A percentile compares a stretch with the other conserved stretches of the same genome.
Conservation (phyloP, 1,140 invertebrate species). For the Lepidurus arcticus region DNA sequence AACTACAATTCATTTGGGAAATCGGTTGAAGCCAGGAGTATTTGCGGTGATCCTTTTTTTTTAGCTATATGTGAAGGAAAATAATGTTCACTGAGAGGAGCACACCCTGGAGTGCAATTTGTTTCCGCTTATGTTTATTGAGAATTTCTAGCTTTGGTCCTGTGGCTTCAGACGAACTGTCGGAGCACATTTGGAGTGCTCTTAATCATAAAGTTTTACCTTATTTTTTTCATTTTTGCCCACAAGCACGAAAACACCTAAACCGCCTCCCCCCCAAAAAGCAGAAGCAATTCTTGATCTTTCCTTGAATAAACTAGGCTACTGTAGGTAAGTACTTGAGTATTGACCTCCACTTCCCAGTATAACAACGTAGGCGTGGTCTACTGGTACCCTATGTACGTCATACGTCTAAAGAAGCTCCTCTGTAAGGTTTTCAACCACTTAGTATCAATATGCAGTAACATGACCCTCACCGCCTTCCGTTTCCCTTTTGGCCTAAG, state of each 20-base stretch:
- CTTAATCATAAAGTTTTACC: neutral
- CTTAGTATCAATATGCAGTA: neutral
- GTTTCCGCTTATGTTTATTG: constrained; percentile 7
- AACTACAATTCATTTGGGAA: too few relatives aligned
- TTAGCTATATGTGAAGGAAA: neutral
- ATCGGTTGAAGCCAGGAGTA: too few relatives aligned
- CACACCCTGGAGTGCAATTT: neutral
- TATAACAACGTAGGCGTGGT: too few relatives aligned
- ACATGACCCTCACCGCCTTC: neutral
- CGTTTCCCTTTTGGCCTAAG: neutral
- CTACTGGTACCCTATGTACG: neutral
- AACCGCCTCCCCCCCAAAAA: too few relatives aligned
- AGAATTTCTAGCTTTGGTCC: neutral
- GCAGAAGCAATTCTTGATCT: too few relatives aligned
- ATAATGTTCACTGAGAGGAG: neutral
- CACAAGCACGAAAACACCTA: neutral
- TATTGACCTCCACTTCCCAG: too few relatives aligned
- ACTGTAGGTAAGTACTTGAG: too few relatives aligned
- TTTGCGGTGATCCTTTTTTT: too few relatives aligned
- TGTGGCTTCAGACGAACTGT: neutral
- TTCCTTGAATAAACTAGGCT: too few relatives aligned
- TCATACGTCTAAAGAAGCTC: neutral
- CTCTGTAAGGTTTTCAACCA: neutral
- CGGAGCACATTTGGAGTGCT: neutral
- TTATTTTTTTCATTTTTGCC: neutral